A percentile compares a stretch with the other conserved stretches of the same genome.
Evolutionary conservation across 2,797 vertebrate species (phyloP).

Genomic region (Karalla daura): DNA sequence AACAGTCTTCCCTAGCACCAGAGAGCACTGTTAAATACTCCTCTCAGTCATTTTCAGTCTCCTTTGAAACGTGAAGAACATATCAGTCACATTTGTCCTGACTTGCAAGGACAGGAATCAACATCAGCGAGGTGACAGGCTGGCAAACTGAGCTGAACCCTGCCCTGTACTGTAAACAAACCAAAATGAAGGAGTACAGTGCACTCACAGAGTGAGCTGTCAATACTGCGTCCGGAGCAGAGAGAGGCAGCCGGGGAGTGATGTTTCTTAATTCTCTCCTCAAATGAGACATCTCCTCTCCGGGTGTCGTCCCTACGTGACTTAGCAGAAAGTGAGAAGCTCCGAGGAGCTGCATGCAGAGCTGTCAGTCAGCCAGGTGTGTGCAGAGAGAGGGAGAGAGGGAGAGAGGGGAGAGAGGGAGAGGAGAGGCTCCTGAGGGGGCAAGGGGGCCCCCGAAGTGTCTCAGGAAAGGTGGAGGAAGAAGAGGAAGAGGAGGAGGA

Average conservation of each 20-base stretch:
- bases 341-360: conserved; percentile 18
- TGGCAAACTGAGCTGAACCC: conserved; percentile 5
- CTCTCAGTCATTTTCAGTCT: background rate
- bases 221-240: conserved; percentile 19
- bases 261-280: background rate
- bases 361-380: conserved; percentile 55
- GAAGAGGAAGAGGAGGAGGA: background rate
- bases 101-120: background rate
- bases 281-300: conserved; percentile 4
- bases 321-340: conserved; percentile 40
- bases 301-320: conserved; percentile 19
- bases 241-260: background rate
- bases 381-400: conserved; percentile 17
- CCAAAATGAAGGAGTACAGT: conserved; percentile 18
- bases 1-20: no score
- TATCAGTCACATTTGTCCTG: background rate
- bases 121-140: conserved; percentile 13
- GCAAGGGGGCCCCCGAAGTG: conserved; percentile 64
- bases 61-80: background rate
- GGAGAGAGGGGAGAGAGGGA: no score
- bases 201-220: conserved; percentile 17
- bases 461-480: conserved; percentile 39
- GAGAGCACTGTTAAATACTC: no score
- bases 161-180: conserved; percentile 30
- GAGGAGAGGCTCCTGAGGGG: conserved; percentile 27